phyloP scores from a whole-genome alignment of 2,888 invertebrate genomes.

The Mimumesa dahlbomi region DNA sequence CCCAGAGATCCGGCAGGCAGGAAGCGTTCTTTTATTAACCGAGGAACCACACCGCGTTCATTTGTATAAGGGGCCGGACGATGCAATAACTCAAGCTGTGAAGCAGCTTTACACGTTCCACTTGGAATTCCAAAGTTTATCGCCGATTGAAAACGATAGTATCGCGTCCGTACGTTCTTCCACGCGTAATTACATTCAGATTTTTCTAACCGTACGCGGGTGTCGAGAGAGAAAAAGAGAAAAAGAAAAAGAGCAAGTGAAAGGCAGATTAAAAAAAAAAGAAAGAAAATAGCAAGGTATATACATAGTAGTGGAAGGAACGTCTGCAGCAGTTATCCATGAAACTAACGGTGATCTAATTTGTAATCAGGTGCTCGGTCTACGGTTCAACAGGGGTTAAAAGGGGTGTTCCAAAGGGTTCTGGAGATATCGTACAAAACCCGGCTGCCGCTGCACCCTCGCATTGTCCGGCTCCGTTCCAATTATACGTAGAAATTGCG shows the following conservation, averaged over 20 bases:
- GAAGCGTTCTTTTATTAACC: conserved; percentile 8
- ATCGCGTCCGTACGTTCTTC: neutral
- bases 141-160: neutral
- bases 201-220: conserved; percentile 19
- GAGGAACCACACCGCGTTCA: conserved; percentile 1
- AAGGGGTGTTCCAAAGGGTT: conserved; percentile 44
- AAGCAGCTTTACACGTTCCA: neutral
- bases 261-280: too few relatives aligned
- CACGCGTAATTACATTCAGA: neutral
- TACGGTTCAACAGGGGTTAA: conserved; percentile 45
- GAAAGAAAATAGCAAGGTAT: too few relatives aligned
- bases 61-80: neutral
- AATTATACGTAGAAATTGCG: conserved; percentile 66
- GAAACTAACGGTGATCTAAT: conserved; percentile 46
- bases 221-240: conserved; percentile 12
- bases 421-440: conserved; percentile 32
- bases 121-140: neutral
- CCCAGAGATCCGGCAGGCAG: neutral
- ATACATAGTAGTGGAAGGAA: too few relatives aligned
- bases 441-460: conserved; percentile 23
- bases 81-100: neutral
- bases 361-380: conserved; percentile 43
- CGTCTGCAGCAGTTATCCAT: conserved; percentile 9
- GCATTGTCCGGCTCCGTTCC: conserved; percentile 59
- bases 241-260: too few relatives aligned